Percentiles rank a stretch among this genome's conserved stretches.
phyloP scores from a whole-genome alignment of 2,888 invertebrate genomes.

The Eupelmus urozonus region DNA sequence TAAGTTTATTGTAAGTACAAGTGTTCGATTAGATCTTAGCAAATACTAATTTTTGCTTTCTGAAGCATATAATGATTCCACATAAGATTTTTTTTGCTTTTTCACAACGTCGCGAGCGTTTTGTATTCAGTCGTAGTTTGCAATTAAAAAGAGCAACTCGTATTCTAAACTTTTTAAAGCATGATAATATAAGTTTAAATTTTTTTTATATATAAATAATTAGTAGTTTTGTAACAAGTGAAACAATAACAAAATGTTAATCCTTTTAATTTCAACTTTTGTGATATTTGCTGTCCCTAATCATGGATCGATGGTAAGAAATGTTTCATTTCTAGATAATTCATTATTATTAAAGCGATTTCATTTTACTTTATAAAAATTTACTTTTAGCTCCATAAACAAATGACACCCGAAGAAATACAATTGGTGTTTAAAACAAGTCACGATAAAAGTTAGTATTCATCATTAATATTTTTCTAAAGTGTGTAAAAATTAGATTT shows the following conservation, averaged over 20 bases:
- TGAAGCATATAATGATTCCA: constrained; percentile 40
- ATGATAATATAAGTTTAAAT: neutral
- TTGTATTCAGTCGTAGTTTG: constrained; percentile 5
- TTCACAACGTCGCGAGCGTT: constrained; percentile 8
- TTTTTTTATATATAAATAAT: neutral
- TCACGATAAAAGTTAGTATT: constrained; percentile 61
- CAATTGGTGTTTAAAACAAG: constrained; percentile 63
- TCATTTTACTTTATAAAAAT: neutral
- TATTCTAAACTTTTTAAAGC: neutral
- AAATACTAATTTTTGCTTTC: constrained; percentile 55
- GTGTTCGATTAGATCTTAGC: constrained; percentile 58
- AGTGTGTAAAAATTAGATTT: neutral
- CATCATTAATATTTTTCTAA: neutral
- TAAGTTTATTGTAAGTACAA: constrained; percentile 59
- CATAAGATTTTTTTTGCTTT: constrained; percentile 29
- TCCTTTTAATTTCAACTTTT: constrained; percentile 17
- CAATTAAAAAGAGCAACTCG: neutral
- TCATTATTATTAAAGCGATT: neutral
- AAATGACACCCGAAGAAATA: constrained; percentile 67
- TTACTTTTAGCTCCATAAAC: constrained; percentile 65
- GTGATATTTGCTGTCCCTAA: neutral
- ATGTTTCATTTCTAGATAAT: neutral
- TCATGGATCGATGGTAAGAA: constrained; percentile 34
- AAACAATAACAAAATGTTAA: constrained; percentile 14
- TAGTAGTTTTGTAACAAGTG: neutral